phyloP scores from a whole-genome alignment of 2,888 invertebrate genomes.

The Phlogophora meticulosa region DNA sequence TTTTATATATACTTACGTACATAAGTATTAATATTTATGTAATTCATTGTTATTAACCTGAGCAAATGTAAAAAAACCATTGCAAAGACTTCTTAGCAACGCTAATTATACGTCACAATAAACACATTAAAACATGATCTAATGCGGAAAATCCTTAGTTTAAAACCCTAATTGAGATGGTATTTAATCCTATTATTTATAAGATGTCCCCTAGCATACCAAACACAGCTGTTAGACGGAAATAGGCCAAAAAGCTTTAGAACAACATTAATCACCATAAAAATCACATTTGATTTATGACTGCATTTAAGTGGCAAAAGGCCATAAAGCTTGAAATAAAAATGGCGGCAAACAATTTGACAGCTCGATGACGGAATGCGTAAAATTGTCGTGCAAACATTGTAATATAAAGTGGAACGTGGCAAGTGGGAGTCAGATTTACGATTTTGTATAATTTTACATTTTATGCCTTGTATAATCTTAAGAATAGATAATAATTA shows the following conservation, averaged over 20 bases:
- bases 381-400: slow-evolving; percentile 62
- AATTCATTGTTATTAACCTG: too few species aligned
- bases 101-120: slow-evolving; percentile 15
- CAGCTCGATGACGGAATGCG: slow-evolving; percentile 59
- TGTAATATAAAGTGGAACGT: slow-evolving; percentile 31
- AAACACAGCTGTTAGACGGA: slow-evolving; percentile 49
- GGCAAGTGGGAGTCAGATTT: slow-evolving; percentile 37
- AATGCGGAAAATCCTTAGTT: slow-evolving; percentile 34
- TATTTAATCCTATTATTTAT: slow-evolving; percentile 64
- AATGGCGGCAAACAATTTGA: slow-evolving; percentile 59
- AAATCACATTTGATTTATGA: slow-evolving; percentile 64
- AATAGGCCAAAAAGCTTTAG: slow-evolving; percentile 55
- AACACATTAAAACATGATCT: slow-evolving; percentile 32
- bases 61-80: too few species aligned
- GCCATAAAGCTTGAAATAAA: slow-evolving; percentile 63
- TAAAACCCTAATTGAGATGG: slow-evolving; percentile 38
- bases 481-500: slow-evolving; percentile 1
- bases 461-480: neutral
- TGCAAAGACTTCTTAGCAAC: too few species aligned
- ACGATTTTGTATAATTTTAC: slow-evolving; percentile 26
- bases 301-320: slow-evolving; percentile 60
- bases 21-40: too few species aligned
- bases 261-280: slow-evolving; percentile 65
- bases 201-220: slow-evolving; percentile 41
- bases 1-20: too few species aligned